These are phyloP conservation scores for Poeciliopsis retropinna DNA, from an alignment of 2,113 vertebrate genomes.

Conservation along the genomic window DNA sequence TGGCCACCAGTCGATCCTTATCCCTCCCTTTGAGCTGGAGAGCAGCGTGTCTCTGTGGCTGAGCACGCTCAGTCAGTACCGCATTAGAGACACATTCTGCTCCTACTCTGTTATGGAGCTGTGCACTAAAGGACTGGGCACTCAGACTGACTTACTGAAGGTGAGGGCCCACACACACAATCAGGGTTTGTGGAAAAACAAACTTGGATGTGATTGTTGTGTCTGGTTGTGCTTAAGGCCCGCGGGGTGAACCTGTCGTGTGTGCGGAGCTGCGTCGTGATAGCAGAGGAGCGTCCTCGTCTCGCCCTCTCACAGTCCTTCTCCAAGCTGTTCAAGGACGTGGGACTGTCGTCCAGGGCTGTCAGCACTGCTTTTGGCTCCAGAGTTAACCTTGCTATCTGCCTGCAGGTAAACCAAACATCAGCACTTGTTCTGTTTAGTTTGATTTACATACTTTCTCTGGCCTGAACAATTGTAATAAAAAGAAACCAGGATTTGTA, in stretches of 20 bases:
- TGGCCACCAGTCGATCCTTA: slow-evolving; percentile 97
- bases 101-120: slow-evolving; percentile 99
- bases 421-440: background rate
- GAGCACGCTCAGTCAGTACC: slow-evolving; percentile 95
- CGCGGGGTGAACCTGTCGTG: slow-evolving; percentile 93
- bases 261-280: slow-evolving; percentile 93
- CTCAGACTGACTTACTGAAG: slow-evolving; percentile 94
- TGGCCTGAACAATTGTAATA: no score
- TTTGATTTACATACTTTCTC: background rate
- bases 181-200: background rate
- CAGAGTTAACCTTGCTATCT: slow-evolving; percentile 93
- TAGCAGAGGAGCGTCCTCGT: slow-evolving; percentile 93
- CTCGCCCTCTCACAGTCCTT: slow-evolving; percentile 92
- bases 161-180: slow-evolving; percentile 63
- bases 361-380: slow-evolving; percentile 98
- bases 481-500: no score
- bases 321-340: slow-evolving; percentile 97
- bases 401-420: slow-evolving; percentile 87
- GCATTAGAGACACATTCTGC: slow-evolving; percentile 97
- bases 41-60: slow-evolving; percentile 94
- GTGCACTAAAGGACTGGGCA: slow-evolving; percentile 96
- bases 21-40: slow-evolving; percentile 98
- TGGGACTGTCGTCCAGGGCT: slow-evolving; percentile 90
- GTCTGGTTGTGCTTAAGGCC: slow-evolving; percentile 75
- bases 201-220: background rate